Base-by-base conservation (phyloP, 2,888 invertebrate genomes). In the Brachyopa scutellaris region DNA sequence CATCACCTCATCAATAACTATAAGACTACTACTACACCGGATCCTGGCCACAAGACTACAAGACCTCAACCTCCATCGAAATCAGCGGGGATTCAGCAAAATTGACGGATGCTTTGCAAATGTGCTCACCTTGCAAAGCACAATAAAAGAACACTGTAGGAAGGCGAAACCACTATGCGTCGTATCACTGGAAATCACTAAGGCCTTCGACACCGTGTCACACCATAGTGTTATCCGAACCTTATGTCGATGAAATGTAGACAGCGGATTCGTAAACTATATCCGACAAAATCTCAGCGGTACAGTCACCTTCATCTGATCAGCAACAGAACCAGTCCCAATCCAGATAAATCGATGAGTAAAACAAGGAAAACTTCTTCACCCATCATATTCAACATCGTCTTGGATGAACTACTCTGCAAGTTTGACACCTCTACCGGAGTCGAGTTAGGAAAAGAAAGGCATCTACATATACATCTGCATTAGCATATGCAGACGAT, bases 41-140 rank as follows among this genome's bases (percentile, higher is more conserved):
- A 11, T 36, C 0, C 2, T 45, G 0, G 45, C 45, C 3, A 19
- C 11, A 8, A 3, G 36, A 0, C 38, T 64, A 2, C 7, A n/a
- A 3, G 2, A 1, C 2, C 2, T 64, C 0, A 11, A 15, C 9
- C 2, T 64, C 0, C 9, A 40, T 2, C 21, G 4, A n/a, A 26
- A 57, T 9, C 23, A 57, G 11, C 23, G 0, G n/a, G n/a, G n/a
- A n/a, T n/a, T n/a, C n/a, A n/a, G n/a, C n/a, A n/a, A n/a, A n/a
- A n/a, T n/a, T n/a, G 62, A 62, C 15, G 47, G 62, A 21, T 47
- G 47, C 7, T 38, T 62, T 3, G 33, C 47, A 0, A 49, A 62
- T 3, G 9, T 23, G 0, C 4, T 36, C 4, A 33, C 62, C 0
- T 23, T 49, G 7, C 64, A 49, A 4, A 38, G 9, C n/a, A 5